Percentiles rank a stretch among this genome's conserved stretches.
Conservation (phyloP, 2,113 vertebrate species). For the Anolis sagrei region DNA sequence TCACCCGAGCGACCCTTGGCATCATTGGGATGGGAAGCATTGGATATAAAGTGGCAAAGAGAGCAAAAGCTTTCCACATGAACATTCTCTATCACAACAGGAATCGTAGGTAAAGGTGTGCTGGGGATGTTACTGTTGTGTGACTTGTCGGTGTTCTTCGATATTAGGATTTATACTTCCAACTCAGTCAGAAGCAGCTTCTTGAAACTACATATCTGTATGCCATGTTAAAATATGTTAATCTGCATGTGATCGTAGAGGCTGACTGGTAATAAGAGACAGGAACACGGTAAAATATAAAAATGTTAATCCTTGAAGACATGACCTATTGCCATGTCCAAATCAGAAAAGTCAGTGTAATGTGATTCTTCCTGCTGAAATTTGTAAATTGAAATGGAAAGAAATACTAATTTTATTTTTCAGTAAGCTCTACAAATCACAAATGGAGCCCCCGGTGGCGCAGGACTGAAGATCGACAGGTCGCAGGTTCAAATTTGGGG, state of each 20-base stretch:
- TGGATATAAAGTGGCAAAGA: slow-evolving; percentile 75
- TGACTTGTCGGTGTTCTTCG: background rate
- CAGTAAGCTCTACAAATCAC: background rate
- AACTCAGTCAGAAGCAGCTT: background rate
- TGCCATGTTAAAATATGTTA: background rate
- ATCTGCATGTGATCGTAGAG: background rate
- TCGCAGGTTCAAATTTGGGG: too few species aligned
- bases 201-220: background rate
- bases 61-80: slow-evolving; percentile 77
- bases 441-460: too few species aligned
- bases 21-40: slow-evolving; percentile 78
- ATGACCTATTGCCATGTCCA: background rate
- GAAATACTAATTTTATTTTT: background rate
- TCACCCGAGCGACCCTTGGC: slow-evolving; percentile 70
- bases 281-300: background rate
- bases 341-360: background rate
- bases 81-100: slow-evolving; percentile 79
- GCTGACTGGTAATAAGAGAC: background rate
- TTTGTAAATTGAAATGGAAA: background rate
- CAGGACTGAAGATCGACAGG: too few species aligned
- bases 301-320: background rate
- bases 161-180: background rate
- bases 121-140: background rate
- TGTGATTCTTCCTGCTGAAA: background rate
- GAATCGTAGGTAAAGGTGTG: slow-evolving; percentile 66